Evolutionary conservation across 2,797 vertebrate species (phyloP).

Genomic region (Lutjanus campechanus): DNA sequence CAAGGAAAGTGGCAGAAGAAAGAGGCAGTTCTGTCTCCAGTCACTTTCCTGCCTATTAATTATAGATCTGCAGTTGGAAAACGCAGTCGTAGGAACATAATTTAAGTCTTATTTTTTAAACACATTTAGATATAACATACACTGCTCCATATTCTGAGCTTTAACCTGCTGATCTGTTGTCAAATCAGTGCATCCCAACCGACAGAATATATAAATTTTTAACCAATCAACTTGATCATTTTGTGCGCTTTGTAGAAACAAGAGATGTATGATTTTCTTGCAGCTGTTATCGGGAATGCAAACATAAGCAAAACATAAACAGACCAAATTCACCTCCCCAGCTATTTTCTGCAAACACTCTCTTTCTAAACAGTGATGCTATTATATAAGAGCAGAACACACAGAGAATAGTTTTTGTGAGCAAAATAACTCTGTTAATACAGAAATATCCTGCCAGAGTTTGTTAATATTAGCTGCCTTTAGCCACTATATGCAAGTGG

Average conservation of each 20-base stretch:
- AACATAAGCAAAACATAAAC: neutral
- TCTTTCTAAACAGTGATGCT: no score
- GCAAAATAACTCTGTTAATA: no score
- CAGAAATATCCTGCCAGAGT: no score
- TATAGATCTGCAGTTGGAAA: slow-evolving; percentile 9
- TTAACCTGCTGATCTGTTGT: neutral
- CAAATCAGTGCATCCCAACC: neutral
- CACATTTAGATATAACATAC: neutral
- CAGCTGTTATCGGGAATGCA: no score
- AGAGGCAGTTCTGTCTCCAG: slow-evolving; percentile 1
- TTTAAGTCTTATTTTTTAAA: neutral
- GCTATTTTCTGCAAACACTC: no score
- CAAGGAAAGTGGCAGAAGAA: slow-evolving; percentile 18
- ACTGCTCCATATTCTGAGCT: neutral
- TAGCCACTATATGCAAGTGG: no score
- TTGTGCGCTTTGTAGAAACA: neutral
- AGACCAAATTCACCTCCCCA: no score
- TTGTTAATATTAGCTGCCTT: no score
- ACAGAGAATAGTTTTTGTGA: no score
- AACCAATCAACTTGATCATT: neutral
- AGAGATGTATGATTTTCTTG: no score
- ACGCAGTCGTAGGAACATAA: neutral
- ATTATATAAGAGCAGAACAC: no score
- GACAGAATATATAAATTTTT: slow-evolving; percentile 3
- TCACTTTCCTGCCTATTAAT: slow-evolving; percentile 15